phyloP scores from a whole-genome alignment of 1,140 invertebrate genomes.

The Magallana angulata region DNA sequence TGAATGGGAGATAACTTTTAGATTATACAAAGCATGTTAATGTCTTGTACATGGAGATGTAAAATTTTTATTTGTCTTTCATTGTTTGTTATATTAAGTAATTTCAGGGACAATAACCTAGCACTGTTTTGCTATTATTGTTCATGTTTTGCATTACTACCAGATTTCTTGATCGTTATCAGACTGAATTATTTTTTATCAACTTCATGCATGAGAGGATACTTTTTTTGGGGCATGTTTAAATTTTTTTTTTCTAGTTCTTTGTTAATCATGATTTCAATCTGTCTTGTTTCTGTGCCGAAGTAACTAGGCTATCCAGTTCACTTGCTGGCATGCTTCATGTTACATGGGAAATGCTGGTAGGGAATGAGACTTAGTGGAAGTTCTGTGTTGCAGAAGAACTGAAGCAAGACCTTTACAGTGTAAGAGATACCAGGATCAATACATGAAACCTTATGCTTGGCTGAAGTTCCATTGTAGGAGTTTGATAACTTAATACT shows the following conservation, averaged over 20 bases:
- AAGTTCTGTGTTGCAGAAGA: too few species aligned
- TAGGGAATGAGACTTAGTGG: too few species aligned
- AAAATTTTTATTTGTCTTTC: slow-evolving; percentile 34
- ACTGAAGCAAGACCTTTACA: too few species aligned
- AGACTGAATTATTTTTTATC: not conserved
- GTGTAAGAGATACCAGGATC: too few species aligned
- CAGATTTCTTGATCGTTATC: not conserved
- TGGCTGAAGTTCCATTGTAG: too few species aligned
- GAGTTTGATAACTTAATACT: too few species aligned
- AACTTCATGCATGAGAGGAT: not conserved
- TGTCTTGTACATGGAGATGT: not conserved
- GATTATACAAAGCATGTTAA: not conserved
- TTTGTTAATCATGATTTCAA: slow-evolving; percentile 25
- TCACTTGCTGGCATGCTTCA: too few species aligned
- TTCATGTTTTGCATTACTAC: not conserved
- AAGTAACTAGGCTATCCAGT: not conserved
- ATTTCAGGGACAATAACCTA: slow-evolving; percentile 24
- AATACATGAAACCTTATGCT: too few species aligned
- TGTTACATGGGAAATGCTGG: too few species aligned
- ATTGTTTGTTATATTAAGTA: slow-evolving; percentile 10
- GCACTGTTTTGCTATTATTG: slow-evolving; percentile 27
- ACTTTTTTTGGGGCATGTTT: not conserved
- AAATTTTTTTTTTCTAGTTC: not conserved
- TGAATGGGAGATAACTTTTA: slow-evolving; percentile 16
- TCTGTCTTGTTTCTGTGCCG: not conserved